Conservation (phyloP, 2,113 vertebrate species). For the Lasiurus borealis region DNA sequence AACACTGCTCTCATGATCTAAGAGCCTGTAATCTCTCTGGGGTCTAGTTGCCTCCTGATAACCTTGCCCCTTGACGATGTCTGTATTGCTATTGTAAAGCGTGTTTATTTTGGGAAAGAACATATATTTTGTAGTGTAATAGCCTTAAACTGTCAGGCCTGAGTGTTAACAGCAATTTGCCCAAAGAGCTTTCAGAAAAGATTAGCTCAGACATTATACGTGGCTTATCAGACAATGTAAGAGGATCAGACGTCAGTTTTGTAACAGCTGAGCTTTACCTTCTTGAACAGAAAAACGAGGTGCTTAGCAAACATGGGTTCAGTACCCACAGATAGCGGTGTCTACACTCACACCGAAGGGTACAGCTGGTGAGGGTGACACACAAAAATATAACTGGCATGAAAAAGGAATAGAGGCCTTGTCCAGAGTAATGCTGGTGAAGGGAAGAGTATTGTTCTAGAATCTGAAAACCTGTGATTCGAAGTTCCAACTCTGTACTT, state of each 20-base stretch:
- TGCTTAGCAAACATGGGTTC: background rate
- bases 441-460: background rate
- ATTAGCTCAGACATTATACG: slow-evolving; percentile 67
- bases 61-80: slow-evolving; percentile 81
- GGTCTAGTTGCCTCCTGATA: slow-evolving; percentile 81
- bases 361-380: background rate
- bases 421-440: background rate
- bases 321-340: background rate
- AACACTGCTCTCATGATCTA: slow-evolving; percentile 72
- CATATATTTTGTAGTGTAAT: slow-evolving; percentile 80
- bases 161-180: slow-evolving; percentile 78
- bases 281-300: slow-evolving; percentile 7
- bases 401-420: background rate
- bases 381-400: background rate
- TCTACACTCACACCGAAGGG: slow-evolving; percentile 1
- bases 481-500: background rate
- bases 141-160: slow-evolving; percentile 80
- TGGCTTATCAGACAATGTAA: slow-evolving; percentile 71
- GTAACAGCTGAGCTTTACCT: slow-evolving; percentile 39
- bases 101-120: slow-evolving; percentile 79
- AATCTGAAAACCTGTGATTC: background rate
- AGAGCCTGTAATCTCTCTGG: slow-evolving; percentile 78
- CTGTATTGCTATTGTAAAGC: slow-evolving; percentile 81
- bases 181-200: slow-evolving; percentile 74
- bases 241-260: slow-evolving; percentile 65